phyloP scores from a whole-genome alignment of 2,113 vertebrate genomes.

The Seriola quinqueradiata region DNA sequence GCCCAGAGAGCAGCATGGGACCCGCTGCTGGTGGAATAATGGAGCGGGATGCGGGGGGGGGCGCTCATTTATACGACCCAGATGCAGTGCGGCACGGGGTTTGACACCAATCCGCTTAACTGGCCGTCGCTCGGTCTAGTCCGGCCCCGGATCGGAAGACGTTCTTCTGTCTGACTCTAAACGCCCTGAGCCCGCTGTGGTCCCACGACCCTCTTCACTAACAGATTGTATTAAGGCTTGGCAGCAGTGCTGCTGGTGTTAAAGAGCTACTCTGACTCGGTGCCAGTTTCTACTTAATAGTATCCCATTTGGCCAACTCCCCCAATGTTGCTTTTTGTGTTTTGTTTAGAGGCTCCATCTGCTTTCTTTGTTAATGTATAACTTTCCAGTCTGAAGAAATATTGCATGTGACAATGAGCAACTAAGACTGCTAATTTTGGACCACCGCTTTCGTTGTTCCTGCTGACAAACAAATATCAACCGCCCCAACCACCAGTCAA shows the following conservation, averaged over 20 bases:
- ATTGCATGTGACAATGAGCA: conserved; percentile 33
- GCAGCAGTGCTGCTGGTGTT: conserved; percentile 60
- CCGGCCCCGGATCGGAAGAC: conserved; percentile 33
- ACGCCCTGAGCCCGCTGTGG: conserved; percentile 5
- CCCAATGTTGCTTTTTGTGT: conserved; percentile 35
- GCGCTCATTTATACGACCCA: conserved; percentile 44
- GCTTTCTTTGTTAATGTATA: conserved; percentile 56
- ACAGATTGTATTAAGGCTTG: conserved; percentile 61
- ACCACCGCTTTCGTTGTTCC: conserved; percentile 20
- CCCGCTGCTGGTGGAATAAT: conserved; percentile 35
- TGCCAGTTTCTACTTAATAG: conserved; percentile 57
- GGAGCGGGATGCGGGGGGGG: conserved; percentile 17
- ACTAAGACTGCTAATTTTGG: conserved; percentile 26
- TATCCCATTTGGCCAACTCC: conserved; percentile 38
- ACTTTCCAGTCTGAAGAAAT: conserved; percentile 31
- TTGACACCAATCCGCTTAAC: conserved; percentile 41
- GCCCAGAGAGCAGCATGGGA: conserved; percentile 10
- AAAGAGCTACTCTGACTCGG: conserved; percentile 56
- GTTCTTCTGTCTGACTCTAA: conserved; percentile 24
- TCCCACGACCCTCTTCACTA: conserved; percentile 61
- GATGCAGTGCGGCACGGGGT: background rate
- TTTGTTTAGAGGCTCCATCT: conserved; percentile 57
- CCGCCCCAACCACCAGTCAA: conserved; percentile 9
- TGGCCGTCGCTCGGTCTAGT: conserved; percentile 43
- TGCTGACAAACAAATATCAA: conserved; percentile 68